phyloP scores from a whole-genome alignment of 2,113 vertebrate genomes.

The Campylomormyrus tamandua region DNA sequence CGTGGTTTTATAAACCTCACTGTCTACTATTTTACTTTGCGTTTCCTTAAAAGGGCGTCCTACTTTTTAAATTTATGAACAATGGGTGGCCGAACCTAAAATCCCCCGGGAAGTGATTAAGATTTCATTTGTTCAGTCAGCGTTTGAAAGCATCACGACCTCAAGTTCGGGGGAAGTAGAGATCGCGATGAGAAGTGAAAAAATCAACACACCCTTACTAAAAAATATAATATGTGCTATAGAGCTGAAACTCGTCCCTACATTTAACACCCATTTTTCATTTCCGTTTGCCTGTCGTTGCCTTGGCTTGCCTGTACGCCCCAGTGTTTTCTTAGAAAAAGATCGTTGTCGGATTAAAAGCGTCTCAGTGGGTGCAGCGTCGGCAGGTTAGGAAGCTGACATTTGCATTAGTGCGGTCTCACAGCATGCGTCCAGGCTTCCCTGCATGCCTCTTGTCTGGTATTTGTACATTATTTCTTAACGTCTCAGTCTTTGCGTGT shows the following conservation, averaged over 20 bases:
- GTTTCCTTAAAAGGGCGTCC: neutral
- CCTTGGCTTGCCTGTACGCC: neutral
- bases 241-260: neutral
- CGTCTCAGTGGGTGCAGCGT: neutral
- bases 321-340: neutral
- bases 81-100: neutral
- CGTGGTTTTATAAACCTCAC: neutral
- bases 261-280: neutral
- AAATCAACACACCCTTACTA: neutral
- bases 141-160: neutral
- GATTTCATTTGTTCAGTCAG: neutral
- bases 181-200: neutral
- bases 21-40: neutral
- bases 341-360: neutral
- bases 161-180: neutral
- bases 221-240: neutral
- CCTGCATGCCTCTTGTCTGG: neutral
- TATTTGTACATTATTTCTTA: neutral
- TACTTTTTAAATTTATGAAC: neutral
- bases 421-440: neutral
- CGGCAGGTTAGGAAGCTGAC: neutral
- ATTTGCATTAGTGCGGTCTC: neutral
- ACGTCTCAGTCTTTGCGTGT: neutral
- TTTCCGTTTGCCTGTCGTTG: neutral
- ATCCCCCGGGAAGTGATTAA: constrained; percentile 2